Percentiles rank a stretch among this genome's conserved stretches.
phyloP scores from a whole-genome alignment of 2,888 invertebrate genomes.

The Eilema caniola region DNA sequence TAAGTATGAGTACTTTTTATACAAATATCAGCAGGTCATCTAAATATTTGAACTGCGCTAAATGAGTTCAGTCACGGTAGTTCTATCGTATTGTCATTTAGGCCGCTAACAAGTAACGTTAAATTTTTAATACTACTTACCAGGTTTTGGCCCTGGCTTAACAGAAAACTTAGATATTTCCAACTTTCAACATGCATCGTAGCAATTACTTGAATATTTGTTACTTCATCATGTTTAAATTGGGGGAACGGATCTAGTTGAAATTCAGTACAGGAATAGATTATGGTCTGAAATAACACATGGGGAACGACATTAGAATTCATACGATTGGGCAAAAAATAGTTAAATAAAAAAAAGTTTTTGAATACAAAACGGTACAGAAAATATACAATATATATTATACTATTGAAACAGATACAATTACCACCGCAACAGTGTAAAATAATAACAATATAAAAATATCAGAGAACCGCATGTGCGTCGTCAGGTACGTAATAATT shows the following conservation, averaged over 20 bases:
- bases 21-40: slow-evolving; percentile 17
- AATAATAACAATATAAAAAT: slow-evolving; percentile 2
- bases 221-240: too few species aligned
- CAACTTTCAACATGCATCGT: too few species aligned
- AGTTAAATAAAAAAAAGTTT: too few species aligned
- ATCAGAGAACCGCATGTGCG: slow-evolving; percentile 5
- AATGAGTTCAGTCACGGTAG: slow-evolving; percentile 13
- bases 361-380: too few species aligned
- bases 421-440: not conserved
- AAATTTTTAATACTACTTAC: not conserved
- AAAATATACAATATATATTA: too few species aligned
- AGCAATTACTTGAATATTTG: too few species aligned
- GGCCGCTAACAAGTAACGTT: not conserved
- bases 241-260: too few species aligned
- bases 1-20: not conserved
- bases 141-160: not conserved
- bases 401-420: not conserved
- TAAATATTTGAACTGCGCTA: slow-evolving; percentile 19
- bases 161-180: not conserved
- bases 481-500: slow-evolving; percentile 17
- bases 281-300: too few species aligned
- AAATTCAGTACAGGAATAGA: too few species aligned
- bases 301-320: too few species aligned
- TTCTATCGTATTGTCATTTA: not conserved
- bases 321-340: too few species aligned